Percentiles rank a stretch among this genome's conserved stretches.
These are phyloP conservation scores for Sussaba pulchella DNA, from an alignment of 2,888 invertebrate species.

Conservation along the genomic window DNA sequence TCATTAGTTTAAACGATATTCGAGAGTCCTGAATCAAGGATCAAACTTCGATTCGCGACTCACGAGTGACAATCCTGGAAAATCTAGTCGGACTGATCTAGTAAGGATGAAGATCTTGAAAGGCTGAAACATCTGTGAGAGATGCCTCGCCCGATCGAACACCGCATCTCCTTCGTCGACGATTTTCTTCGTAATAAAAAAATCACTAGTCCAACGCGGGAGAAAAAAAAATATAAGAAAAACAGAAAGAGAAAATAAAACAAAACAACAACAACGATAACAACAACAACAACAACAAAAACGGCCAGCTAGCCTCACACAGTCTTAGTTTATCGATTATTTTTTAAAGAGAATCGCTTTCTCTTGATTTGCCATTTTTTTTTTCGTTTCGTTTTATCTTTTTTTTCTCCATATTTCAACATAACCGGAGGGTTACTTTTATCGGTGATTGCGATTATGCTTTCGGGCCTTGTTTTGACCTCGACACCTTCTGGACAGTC, in stretches of 20 bases:
- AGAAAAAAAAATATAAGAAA: background rate
- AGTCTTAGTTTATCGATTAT: conserved; percentile 64
- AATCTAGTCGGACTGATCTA: conserved; percentile 15
- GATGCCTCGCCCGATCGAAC: background rate
- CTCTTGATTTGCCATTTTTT: conserved; percentile 41
- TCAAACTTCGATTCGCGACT: conserved; percentile 63
- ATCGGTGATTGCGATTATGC: conserved; percentile 43
- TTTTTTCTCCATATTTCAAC: conserved; percentile 50
- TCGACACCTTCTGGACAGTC: conserved; percentile 56
- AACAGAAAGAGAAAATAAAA: no score
- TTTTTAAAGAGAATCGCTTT: conserved; percentile 44
- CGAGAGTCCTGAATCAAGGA: conserved; percentile 62
- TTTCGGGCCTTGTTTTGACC: conserved; percentile 40
- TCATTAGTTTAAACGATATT: conserved; percentile 34
- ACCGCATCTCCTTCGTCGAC: conserved; percentile 24
- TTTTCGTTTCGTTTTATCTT: conserved; percentile 19
- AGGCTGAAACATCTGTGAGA: background rate
- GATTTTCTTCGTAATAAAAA: conserved; percentile 27
- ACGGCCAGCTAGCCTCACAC: conserved; percentile 67
- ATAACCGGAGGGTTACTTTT: conserved; percentile 32
- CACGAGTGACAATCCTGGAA: conserved; percentile 48
- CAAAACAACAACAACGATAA: background rate
- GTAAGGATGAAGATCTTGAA: conserved; percentile 33
- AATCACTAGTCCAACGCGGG: conserved; percentile 3
- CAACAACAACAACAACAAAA: no score